These are phyloP conservation scores for Amiota communis DNA, from an alignment of 2,888 invertebrate genomes.

Conservation along the genomic window DNA sequence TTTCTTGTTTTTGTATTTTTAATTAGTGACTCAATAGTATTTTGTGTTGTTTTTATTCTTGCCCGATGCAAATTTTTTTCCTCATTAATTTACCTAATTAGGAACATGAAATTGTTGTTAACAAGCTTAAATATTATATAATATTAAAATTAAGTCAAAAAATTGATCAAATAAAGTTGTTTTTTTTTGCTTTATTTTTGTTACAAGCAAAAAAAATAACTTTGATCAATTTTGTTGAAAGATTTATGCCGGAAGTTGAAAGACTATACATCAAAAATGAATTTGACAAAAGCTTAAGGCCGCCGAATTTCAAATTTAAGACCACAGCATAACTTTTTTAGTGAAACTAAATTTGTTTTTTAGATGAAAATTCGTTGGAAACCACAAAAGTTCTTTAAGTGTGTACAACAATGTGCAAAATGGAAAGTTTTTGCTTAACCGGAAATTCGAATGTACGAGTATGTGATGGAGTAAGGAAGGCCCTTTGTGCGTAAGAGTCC, in stretches of 20 bases:
- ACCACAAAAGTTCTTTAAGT: neutral
- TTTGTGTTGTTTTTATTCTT: slow-evolving; percentile 30
- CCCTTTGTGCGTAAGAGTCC: neutral
- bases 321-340: neutral
- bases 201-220: too few species aligned
- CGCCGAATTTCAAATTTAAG: neutral
- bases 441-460: neutral
- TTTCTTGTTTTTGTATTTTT: neutral
- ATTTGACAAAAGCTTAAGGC: neutral
- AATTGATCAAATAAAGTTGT: neutral
- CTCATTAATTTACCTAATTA: slow-evolving; percentile 65
- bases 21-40: slow-evolving; percentile 17
- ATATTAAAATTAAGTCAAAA: too few species aligned
- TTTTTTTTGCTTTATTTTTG: neutral
- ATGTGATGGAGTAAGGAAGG: neutral
- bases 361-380: neutral
- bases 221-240: too few species aligned
- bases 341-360: neutral
- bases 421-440: slow-evolving; percentile 5
- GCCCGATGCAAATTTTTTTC: slow-evolving; percentile 48
- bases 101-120: slow-evolving; percentile 45
- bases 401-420: neutral
- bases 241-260: too few species aligned
- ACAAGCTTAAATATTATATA: neutral
- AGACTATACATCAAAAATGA: neutral